Percentiles rank a stretch among this genome's conserved stretches.
Evolutionary conservation across 2,113 vertebrate genomes (phyloP).

Genomic region (Ciconia maguari): DNA sequence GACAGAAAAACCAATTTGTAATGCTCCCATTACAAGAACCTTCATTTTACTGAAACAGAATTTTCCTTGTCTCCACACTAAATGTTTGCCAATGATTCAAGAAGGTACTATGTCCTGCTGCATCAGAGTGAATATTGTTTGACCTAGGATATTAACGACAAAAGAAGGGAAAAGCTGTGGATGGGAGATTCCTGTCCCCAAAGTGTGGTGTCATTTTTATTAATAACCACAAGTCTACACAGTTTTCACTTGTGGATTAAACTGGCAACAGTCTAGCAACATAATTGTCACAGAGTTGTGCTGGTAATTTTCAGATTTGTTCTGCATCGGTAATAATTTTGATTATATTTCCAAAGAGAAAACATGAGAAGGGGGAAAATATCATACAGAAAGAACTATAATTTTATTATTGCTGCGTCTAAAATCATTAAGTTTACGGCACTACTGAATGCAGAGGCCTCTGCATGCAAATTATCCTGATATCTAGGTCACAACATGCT

Average conservation of each 20-base stretch:
- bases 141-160: background rate
- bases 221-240: background rate
- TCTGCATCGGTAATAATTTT: background rate
- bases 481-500: conserved; percentile 14
- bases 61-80: background rate
- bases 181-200: background rate
- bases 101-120: background rate
- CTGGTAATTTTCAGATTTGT: conserved; percentile 12
- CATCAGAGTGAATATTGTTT: background rate
- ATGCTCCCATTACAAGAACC: background rate
- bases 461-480: background rate
- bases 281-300: background rate
- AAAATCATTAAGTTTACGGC: background rate
- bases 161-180: background rate
- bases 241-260: background rate
- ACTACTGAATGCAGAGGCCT: background rate
- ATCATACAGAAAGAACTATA: background rate
- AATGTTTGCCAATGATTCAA: background rate
- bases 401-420: background rate
- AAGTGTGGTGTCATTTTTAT: background rate
- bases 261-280: background rate
- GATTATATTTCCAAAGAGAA: background rate
- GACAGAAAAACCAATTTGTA: background rate
- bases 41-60: background rate
- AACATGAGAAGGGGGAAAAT: background rate